Evolutionary conservation across 2,113 vertebrate species (phyloP).

Genomic region (Toxotes chatareus): DNA sequence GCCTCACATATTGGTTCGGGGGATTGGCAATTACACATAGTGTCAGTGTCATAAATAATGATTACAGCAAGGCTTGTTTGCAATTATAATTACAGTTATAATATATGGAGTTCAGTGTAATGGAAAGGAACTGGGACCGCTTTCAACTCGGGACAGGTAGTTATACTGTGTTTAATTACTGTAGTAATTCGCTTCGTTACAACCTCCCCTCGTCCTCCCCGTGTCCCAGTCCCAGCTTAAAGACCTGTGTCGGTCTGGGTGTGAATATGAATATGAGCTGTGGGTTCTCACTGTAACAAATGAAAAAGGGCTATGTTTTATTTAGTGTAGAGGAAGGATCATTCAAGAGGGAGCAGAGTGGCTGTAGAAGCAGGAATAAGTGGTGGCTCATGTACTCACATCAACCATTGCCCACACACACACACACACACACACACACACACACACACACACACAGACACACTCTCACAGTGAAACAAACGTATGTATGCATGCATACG

Average conservation of each 20-base stretch:
- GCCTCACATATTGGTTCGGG: conserved; percentile 53
- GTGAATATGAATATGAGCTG: conserved; percentile 69
- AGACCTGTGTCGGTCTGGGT: conserved; percentile 36
- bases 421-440: conserved; percentile 34
- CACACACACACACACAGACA: conserved; percentile 15
- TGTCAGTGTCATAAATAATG: conserved; percentile 78
- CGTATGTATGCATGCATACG: conserved; percentile 40
- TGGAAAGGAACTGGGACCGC: conserved; percentile 69
- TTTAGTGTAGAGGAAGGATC: conserved; percentile 71
- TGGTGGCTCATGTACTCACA: conserved; percentile 26
- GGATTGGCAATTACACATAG: conserved; percentile 62
- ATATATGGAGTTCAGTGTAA: conserved; percentile 73
- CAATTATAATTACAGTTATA: conserved; percentile 80
- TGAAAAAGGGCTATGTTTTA: conserved; percentile 76
- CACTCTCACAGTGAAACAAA: conserved; percentile 4
- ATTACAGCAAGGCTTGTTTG: conserved; percentile 75
- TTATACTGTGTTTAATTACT: conserved; percentile 80
- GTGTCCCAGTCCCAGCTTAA: conserved; percentile 45
- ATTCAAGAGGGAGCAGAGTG: conserved; percentile 65
- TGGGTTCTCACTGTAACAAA: conserved; percentile 56
- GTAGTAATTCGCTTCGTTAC: conserved; percentile 65
- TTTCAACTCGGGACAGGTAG: conserved; percentile 68
- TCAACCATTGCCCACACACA: conserved; percentile 26
- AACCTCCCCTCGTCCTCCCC: conserved; percentile 40
- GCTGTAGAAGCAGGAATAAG: conserved; percentile 61